Evolutionary conservation across 2,888 invertebrate species (phyloP), one percentile per base, ranked within the genome.

Genomic region (Hypselothyrea guttata): DNA sequence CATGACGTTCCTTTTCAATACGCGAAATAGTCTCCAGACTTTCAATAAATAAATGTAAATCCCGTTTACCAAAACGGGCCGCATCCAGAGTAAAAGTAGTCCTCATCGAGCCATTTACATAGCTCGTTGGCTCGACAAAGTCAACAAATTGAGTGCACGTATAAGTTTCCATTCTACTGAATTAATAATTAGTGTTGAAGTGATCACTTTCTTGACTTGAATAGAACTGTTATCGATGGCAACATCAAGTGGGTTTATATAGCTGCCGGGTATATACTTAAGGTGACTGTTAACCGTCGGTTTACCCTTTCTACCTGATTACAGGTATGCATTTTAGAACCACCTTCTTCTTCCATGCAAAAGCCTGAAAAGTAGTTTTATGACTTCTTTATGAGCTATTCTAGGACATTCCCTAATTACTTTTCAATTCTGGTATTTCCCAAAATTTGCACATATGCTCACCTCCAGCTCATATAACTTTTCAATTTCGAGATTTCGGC

Each of bases 21-120:
- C 84, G 81, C 1, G 75, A 51, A 16, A 87, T 79, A 1, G 75
- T 87, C 51, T 87, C 87, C 13, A 87, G 41, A 15, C 83, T 85
- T 27, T 88, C 85, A 0, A 87, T 61, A 38, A 88, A 88, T 0
- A 87, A 51, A 0, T 37, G 7, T 15, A 87, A 58, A 41, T 87
- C 88, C 0, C 52, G 42, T 15, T 73, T 56, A 0, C 59, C 33
- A 30, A 81, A 83, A 1, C 51, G 60, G 0, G 58, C 38, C 0
- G 79, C 70, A n/a, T 83, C 67, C 38, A 81, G 13, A 0, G 71
- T 83, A 7, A 60, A 74, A 0, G 74, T 76, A 0, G 73, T 71
- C 27, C 16, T 46, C 1, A 42, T 30, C 4, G 9, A 7, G 7
- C 42, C 58, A 18, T 57, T 30, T 15, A 27, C 27, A 7, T 22